Evolutionary conservation across 2,113 vertebrate genomes (phyloP).

Genomic region (Tympanuchus pallidicinctus): DNA sequence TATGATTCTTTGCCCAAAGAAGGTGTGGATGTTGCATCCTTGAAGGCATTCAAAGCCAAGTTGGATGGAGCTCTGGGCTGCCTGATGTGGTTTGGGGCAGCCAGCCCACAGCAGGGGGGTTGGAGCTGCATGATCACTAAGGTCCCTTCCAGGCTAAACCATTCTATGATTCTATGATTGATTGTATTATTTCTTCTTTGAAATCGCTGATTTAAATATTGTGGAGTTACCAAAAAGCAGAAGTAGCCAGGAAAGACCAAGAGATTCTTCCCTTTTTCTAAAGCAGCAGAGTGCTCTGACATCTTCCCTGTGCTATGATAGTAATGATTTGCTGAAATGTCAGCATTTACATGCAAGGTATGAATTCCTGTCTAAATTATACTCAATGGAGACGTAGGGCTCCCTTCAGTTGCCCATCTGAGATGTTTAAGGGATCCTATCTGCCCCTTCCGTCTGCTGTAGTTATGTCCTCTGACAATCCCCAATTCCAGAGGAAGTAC

Average conservation of each 20-base stretch:
- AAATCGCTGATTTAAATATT: neutral
- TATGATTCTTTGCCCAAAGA: neutral
- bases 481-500: neutral
- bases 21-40: too few species aligned
- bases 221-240: neutral
- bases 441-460: neutral
- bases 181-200: neutral
- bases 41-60: too few species aligned
- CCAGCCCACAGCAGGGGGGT: too few species aligned
- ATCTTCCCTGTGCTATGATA: neutral
- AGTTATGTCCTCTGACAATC: neutral
- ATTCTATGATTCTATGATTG: too few species aligned
- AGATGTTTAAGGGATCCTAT: neutral
- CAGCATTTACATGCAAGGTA: fast-evolving
- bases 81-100: too few species aligned
- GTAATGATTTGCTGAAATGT: fast-evolving
- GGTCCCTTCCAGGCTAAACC: too few species aligned
- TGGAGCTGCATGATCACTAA: too few species aligned
- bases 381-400: fast-evolving
- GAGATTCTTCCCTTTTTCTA: neutral
- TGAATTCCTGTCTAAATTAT: neutral
- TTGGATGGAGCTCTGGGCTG: too few species aligned
- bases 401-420: neutral
- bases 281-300: neutral
- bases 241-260: neutral